Base-by-base conservation (phyloP, 1,140 invertebrate species). In the Lepidotrigona ventralis region DNA sequence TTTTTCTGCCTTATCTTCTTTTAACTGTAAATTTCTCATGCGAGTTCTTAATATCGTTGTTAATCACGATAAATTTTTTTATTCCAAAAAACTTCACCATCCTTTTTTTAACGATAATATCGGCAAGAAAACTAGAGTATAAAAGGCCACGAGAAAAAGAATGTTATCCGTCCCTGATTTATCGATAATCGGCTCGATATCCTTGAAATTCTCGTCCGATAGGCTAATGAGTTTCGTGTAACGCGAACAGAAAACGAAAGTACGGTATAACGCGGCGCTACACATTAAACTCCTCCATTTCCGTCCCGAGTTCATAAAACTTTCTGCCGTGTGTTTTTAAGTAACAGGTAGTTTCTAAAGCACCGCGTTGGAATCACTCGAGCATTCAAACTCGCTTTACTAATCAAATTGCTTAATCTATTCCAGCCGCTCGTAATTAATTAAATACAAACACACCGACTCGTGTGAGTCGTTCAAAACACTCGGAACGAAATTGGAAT, bases 221-320 rank as follows among this genome's bases (percentile, higher is more conserved):
- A 46, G 29, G 66, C 64, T 26, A 53, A 29, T 56, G 29, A 69
- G 69, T 70, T 79, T 79, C 70, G 26, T 9, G 26, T 33, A 26
- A 17, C 11, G 64, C 64, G 64, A 70, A 46, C 66, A 63, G 66
- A 79, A 70, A 79, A 70, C n/a, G 77, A 79, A 79, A 79, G 77
- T 79, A 78, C 75, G 75, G 63, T 54, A n/a, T 51, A 33, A 23
- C 51, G 53, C 60, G 17, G 17, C 8, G 51, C 26, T 33, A 17
- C n/a, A 17, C n/a, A 19, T 21, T 78, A 3, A 68, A 78, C 23
- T 17, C 39, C 21, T 11, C 63, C 21, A 29, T 78, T 78, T 77
- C 75, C 60, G 46, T 26, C 4, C 33, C 26, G 26, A 29, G 17
- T 8, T 66, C 17, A 26, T 46, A 4, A 58, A 71, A 71, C 33